Base-by-base conservation (phyloP, 2,888 invertebrate species). In the Pantelozetes paolii region DNA sequence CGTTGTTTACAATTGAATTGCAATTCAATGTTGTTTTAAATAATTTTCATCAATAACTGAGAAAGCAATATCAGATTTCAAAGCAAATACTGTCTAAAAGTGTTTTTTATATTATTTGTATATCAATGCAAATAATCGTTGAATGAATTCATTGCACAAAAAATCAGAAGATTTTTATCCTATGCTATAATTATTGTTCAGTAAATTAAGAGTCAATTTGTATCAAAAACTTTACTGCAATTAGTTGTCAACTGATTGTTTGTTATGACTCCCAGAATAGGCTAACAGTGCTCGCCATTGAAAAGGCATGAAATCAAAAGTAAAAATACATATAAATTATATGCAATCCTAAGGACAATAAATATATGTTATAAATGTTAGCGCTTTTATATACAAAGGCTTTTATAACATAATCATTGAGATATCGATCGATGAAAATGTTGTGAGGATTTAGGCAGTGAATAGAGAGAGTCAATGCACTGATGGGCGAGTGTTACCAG, bases 381-480 rank as follows among this genome's bases (percentile, higher is more conserved):
- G 2, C n/a, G n/a, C n/a, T n/a, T n/a, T n/a, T n/a, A 59, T 30
- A 59, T 50, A 50, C 50, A 50, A 50, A 23, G 20, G 32, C 1
- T 40, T 1, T 64, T 20, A 64, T 64, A 64, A 64, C 20, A 64
- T 64, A 40, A 64, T 64, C 64, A 64, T 64, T 64, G 64, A 8
- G 1, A 30, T 64, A 64, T 64, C 64, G 64, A 64, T 64, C 64
- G 64, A 64, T 40, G 64, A 40, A 64, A 64, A 40, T 40, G 64
- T 23, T 40, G 64, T 64, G 36, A 57, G n/a, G 57, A 36, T n/a
- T 64, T 64, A 18, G 2, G 20, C 20, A 64, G 36, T 40, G n/a
- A n/a, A n/a, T n/a, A n/a, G n/a, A n/a, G n/a, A 36, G 64, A 40
- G 32, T 64, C 64, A 64, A 64, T 64, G 64, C 64, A 64, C 64